Percentiles rank a stretch among this genome's conserved stretches.
phyloP scores from a whole-genome alignment of 1,140 invertebrate genomes.

The Apis florea region DNA sequence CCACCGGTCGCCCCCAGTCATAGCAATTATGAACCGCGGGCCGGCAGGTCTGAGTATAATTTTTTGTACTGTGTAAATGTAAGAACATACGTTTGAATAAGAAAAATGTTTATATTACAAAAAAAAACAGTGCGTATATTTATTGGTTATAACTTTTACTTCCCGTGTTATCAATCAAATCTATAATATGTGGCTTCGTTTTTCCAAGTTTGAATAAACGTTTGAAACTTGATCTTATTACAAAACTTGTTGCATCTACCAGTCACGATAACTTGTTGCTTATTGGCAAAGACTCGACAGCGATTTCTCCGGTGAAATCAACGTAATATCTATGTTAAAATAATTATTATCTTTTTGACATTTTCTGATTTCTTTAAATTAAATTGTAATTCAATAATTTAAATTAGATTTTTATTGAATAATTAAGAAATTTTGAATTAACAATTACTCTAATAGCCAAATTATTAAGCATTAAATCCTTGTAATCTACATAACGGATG shows the following conservation, averaged over 20 bases:
- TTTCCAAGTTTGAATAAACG: background rate
- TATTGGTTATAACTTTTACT: background rate
- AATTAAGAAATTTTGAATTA: no score
- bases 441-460: no score
- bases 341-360: background rate
- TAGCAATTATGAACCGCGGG: conserved; percentile 76
- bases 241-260: conserved; percentile 17
- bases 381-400: background rate
- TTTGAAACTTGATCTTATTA: conserved; percentile 1
- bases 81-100: conserved; percentile 83
- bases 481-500: no score
- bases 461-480: no score
- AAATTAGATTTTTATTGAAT: background rate
- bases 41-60: conserved; percentile 80
- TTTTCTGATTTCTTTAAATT: background rate
- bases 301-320: background rate
- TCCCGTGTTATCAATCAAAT: background rate
- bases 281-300: conserved; percentile 12
- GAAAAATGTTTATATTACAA: conserved; percentile 82
- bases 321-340: background rate
- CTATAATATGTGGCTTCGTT: background rate
- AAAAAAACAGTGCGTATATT: conserved; percentile 31
- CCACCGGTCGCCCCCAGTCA: conserved; percentile 74
- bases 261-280: conserved; percentile 18
- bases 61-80: conserved; percentile 83